These are phyloP conservation scores for Pyrocoelia pectoralis DNA, from an alignment of 2,888 invertebrate genomes.

Conservation along the genomic window DNA sequence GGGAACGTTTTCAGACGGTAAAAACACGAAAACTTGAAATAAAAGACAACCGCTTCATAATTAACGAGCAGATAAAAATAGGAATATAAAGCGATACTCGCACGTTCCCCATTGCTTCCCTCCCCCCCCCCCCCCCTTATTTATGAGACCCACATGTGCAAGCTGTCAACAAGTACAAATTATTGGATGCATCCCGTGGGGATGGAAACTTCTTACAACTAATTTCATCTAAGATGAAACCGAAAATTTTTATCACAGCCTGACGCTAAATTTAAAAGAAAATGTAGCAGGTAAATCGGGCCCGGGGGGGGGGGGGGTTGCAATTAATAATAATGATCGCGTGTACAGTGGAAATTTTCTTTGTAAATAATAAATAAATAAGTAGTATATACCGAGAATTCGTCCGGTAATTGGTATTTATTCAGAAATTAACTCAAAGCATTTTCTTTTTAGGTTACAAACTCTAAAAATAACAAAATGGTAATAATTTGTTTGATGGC, in stretches of 20 bases:
- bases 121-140: no score
- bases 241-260: background rate
- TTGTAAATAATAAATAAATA: background rate
- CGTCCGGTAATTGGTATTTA: background rate
- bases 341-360: background rate
- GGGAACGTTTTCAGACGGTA: no score
- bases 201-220: slow-evolving; percentile 15
- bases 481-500: background rate
- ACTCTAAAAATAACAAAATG: background rate
- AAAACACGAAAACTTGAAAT: background rate
- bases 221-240: background rate
- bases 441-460: background rate
- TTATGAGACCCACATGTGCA: slow-evolving; percentile 29
- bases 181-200: slow-evolving; percentile 22
- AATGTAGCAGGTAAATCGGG: background rate
- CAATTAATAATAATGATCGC: background rate
- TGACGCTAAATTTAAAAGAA: background rate
- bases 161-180: slow-evolving; percentile 29
- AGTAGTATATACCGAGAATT: background rate
- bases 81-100: background rate
- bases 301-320: no score
- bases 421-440: background rate
- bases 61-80: background rate
- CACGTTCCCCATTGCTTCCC: background rate
- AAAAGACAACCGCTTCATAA: background rate